Percentiles rank a stretch among this genome's conserved stretches.
Conservation (phyloP, 2,113 vertebrate species). For the Gallinago paraguaiae region DNA sequence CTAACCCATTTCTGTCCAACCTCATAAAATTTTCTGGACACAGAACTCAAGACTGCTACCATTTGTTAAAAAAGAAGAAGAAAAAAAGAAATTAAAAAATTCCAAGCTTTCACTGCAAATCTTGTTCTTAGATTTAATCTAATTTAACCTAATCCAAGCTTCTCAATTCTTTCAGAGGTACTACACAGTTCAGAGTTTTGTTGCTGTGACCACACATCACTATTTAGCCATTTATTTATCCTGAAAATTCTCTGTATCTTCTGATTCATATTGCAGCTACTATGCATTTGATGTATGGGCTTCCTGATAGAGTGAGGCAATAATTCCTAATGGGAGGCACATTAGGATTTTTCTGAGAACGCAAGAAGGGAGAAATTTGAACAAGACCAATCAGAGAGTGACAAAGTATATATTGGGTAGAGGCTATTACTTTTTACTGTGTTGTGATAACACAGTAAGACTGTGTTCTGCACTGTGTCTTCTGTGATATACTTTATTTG, state of each 20-base stretch:
- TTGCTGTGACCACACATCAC: neutral
- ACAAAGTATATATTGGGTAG: neutral
- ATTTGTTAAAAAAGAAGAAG: neutral
- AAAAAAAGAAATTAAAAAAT: neutral
- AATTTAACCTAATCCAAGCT: neutral
- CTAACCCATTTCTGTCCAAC: neutral
- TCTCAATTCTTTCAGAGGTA: neutral
- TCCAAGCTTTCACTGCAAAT: neutral
- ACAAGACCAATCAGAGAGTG: neutral
- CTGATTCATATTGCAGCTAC: neutral
- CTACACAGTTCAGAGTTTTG: neutral
- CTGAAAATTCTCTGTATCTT: neutral
- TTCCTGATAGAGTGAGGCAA: neutral
- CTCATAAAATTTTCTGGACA: neutral
- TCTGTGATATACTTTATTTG: neutral
- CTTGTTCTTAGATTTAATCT: neutral
- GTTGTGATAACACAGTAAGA: neutral
- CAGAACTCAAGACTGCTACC: neutral
- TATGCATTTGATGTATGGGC: rapidly evolving
- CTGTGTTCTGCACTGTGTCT: neutral
- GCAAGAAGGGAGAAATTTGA: neutral
- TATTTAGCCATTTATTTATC: neutral
- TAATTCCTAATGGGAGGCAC: neutral
- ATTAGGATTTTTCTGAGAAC: neutral
- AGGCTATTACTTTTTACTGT: neutral